Conservation (phyloP, 2,888 invertebrate species). For the Amiota communis region DNA sequence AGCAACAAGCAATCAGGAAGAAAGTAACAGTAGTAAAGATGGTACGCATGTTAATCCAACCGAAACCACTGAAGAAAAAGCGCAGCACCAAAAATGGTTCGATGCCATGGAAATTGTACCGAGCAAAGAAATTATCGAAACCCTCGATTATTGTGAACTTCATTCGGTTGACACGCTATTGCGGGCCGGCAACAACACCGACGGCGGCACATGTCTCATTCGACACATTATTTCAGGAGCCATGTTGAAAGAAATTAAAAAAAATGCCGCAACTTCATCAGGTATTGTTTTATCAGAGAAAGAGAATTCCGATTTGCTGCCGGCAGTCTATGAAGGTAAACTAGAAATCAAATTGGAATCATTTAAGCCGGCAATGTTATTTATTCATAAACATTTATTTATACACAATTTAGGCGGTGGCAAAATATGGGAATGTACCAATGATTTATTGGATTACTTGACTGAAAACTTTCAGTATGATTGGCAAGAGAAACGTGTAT, state of each 20-base stretch:
- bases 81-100: slow-evolving; percentile 52
- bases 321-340: slow-evolving; percentile 86
- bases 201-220: slow-evolving; percentile 37
- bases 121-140: slow-evolving; percentile 48
- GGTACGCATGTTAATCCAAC: slow-evolving; percentile 17
- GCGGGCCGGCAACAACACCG: slow-evolving; percentile 39
- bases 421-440: slow-evolving; percentile 96
- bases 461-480: slow-evolving; percentile 70
- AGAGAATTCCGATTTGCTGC: slow-evolving; percentile 82
- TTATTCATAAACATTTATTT: not conserved
- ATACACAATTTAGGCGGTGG: slow-evolving; percentile 82
- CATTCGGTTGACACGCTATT: slow-evolving; percentile 56
- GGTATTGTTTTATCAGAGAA: slow-evolving; percentile 75
- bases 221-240: slow-evolving; percentile 61
- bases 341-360: not conserved
- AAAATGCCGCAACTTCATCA: slow-evolving; percentile 51
- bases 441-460: slow-evolving; percentile 84
- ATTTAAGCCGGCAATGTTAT: no score
- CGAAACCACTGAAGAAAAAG: slow-evolving; percentile 41
- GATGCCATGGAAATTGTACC: slow-evolving; percentile 57
- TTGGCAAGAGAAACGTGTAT: slow-evolving; percentile 76
- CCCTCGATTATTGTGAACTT: slow-evolving; percentile 62
- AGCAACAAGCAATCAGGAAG: not conserved
- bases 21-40: slow-evolving; percentile 14
- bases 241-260: slow-evolving; percentile 61